Base-by-base conservation (phyloP, 2,888 invertebrate species). In the Aphodius sticticus region DNA sequence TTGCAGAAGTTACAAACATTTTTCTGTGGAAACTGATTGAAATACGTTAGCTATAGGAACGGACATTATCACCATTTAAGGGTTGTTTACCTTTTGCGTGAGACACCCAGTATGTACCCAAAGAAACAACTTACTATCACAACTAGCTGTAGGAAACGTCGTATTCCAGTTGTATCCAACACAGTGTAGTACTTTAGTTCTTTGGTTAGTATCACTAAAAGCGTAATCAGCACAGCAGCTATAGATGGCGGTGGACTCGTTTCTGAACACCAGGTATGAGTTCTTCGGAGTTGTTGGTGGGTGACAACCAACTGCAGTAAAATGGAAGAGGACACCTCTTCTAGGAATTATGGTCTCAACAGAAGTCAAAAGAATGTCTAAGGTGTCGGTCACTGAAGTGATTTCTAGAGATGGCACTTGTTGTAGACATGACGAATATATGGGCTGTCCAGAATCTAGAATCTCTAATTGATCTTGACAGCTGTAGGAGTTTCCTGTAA, bases 211-310 rank as follows among this genome's bases (percentile, higher is more conserved):
- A 86, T 95, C 95, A 15, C 92, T 91, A 88, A 95, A 95, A 86
- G 93, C 91, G 85, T 89, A 92, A 79, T 93, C 93, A 76, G 92
- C 91, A 84, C 93, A 92, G 88, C 95, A 95, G 88, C 92, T 92
- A 89, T 93, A 94, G 85, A 93, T 92, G 53, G 93, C 94, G 75
- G 92, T 90, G 70, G 92, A 92, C 79, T 91, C 91, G 84, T 93
- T 94, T 84, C 93, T 92, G 87, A 92, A 93, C 85, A 93, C 92
- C 14, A 94, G 87, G 87, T 93, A 93, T 75, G 94, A 95, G 88
- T 93, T 92, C 87, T 91, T 90, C 84, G 95, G 95, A 85, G 93
- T 89, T 85, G 89, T 85, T 53, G 92, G 90, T 38, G 93, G 92
- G 14, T 93, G 91, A 86, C 95, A 95, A 78, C 94, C 94, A 80